Percentiles rank a stretch among this genome's conserved stretches.
These are phyloP conservation scores for Acleris cristana DNA, from an alignment of 2,888 invertebrate species.

Conservation along the genomic window DNA sequence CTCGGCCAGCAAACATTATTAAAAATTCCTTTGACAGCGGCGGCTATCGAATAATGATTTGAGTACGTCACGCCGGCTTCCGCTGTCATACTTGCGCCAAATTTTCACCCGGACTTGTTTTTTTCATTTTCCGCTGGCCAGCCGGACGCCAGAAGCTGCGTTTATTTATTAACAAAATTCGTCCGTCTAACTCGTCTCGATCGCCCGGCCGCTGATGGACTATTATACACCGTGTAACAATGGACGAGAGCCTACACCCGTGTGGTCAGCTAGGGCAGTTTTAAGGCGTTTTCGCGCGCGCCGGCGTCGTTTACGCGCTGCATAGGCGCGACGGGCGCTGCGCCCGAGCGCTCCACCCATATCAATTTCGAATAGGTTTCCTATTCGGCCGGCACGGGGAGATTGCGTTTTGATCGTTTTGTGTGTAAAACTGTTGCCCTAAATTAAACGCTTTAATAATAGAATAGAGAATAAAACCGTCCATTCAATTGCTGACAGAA, in stretches of 20 bases:
- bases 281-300: slow-evolving; percentile 58
- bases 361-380: slow-evolving; percentile 83
- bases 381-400: slow-evolving; percentile 72
- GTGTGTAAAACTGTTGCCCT: slow-evolving; percentile 80
- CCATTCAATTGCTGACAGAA: slow-evolving; percentile 63
- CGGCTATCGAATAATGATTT: slow-evolving; percentile 77
- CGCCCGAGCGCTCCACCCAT: slow-evolving; percentile 78
- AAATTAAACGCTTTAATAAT: slow-evolving; percentile 83
- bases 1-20: slow-evolving; percentile 72
- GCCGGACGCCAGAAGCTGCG: slow-evolving; percentile 72
- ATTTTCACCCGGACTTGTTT: slow-evolving; percentile 67
- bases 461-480: slow-evolving; percentile 75
- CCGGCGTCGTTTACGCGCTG: slow-evolving; percentile 74
- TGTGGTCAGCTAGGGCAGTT: slow-evolving; percentile 38
- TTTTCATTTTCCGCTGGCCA: slow-evolving; percentile 71
- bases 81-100: slow-evolving; percentile 80
- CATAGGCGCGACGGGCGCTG: slow-evolving; percentile 75
- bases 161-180: slow-evolving; percentile 84
- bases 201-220: slow-evolving; percentile 34
- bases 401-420: slow-evolving; percentile 82
- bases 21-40: slow-evolving; percentile 79
- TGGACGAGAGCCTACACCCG: slow-evolving; percentile 53
- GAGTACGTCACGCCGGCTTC: slow-evolving; percentile 70
- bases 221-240: slow-evolving; percentile 50
- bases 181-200: slow-evolving; percentile 70